Conservation (phyloP, 2,797 vertebrate genomes). For the Nyctalus aviator region DNA sequence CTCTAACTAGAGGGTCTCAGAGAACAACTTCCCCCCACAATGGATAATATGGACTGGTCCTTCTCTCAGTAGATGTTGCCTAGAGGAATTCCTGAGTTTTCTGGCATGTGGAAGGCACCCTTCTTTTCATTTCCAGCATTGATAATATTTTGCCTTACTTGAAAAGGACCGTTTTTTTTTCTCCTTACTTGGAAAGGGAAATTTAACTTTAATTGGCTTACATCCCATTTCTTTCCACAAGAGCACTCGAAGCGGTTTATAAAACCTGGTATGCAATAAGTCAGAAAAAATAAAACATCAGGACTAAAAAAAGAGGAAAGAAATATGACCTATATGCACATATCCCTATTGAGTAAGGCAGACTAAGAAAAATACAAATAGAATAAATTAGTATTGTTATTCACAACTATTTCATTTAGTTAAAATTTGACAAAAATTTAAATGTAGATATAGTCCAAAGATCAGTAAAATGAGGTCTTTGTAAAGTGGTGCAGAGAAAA, state of each 20-base stretch:
- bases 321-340: neutral
- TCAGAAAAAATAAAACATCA: conserved; percentile 42
- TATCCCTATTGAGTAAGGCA: conserved; percentile 33
- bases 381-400: conserved; percentile 14
- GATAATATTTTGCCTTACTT: neutral
- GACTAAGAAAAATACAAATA: conserved; percentile 29
- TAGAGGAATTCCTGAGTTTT: conserved; percentile 49
- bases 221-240: conserved; percentile 43
- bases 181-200: conserved; percentile 54
- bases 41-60: neutral
- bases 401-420: conserved; percentile 38
- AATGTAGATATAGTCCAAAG: conserved; percentile 40
- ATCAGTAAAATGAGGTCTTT: conserved; percentile 8
- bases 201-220: conserved; percentile 61
- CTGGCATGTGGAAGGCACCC: neutral
- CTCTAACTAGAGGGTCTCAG: neutral
- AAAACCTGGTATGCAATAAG: conserved; percentile 50
- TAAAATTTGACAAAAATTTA: conserved; percentile 48
- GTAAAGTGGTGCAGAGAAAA: conserved; percentile 1
- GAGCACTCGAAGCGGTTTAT: conserved; percentile 40
- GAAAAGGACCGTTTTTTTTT: neutral
- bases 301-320: conserved; percentile 9
- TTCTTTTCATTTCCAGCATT: conserved; percentile 41
- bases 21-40: neutral
- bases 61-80: neutral